phyloP scores from a whole-genome alignment of 1,140 invertebrate species.

The Drosophila rufa region DNA sequence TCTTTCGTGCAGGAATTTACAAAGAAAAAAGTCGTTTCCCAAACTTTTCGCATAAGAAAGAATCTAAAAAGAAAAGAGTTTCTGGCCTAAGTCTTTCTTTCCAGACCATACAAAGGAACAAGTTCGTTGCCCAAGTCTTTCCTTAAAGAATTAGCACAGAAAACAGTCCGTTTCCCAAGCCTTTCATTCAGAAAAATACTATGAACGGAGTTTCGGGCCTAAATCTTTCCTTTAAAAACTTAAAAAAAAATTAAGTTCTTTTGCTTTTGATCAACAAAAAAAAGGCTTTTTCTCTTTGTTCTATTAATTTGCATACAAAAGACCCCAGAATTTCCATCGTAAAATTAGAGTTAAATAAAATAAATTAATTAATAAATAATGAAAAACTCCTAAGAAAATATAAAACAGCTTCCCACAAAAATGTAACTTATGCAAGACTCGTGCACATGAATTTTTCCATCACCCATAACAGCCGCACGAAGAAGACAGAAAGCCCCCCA shows the following conservation, averaged over 20 bases:
- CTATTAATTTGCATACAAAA: not conserved
- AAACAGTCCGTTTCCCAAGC: not conserved
- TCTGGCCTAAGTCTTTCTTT: not conserved
- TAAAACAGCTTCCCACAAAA: constrained; percentile 26
- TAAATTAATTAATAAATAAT: not conserved
- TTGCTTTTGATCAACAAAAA: not conserved
- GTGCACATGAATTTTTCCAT: constrained; percentile 41
- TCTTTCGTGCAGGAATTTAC: no score
- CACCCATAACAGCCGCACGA: constrained; percentile 17
- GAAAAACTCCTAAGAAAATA: constrained; percentile 2
- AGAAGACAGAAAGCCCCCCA: constrained; percentile 27
- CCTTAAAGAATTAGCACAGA: not conserved
- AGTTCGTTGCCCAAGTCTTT: constrained; percentile 60
- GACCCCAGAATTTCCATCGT: not conserved
- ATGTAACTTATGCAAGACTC: constrained; percentile 26
- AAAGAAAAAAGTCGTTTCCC: no score
- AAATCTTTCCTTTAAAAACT: not conserved
- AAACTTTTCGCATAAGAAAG: not conserved
- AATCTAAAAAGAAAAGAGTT: not conserved
- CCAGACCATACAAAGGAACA: not conserved
- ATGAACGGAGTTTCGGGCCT: no score
- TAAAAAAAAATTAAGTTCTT: not conserved
- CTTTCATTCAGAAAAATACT: not conserved
- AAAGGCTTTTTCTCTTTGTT: not conserved
- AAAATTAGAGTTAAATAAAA: constrained; percentile 3